These are phyloP conservation scores for Pseudonaja textilis DNA, from an alignment of 2,113 vertebrate genomes.

Conservation along the genomic window DNA sequence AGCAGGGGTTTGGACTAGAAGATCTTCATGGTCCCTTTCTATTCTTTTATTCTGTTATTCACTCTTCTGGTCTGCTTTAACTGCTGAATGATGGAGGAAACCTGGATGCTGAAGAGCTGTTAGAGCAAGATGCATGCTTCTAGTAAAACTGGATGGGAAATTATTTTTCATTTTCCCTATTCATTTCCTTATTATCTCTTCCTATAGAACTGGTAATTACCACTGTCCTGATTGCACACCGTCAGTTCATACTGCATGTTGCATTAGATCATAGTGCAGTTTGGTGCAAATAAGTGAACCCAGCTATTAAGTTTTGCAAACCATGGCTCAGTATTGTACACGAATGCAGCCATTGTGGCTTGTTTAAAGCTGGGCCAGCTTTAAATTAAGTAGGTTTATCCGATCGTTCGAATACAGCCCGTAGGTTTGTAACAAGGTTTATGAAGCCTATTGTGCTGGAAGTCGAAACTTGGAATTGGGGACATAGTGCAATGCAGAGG, in stretches of 20 bases:
- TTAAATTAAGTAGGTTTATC: not conserved
- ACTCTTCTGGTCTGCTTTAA: not conserved
- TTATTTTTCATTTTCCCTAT: too few relatives aligned
- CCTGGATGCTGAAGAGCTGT: not conserved
- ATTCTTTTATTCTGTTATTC: not conserved
- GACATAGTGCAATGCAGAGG: not conserved
- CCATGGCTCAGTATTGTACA: not conserved
- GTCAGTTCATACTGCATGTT: not conserved
- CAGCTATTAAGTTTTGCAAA: not conserved
- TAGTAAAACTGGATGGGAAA: not conserved
- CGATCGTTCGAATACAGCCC: not conserved
- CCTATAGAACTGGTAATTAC: not conserved
- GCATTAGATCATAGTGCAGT: not conserved
- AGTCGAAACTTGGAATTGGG: conserved; percentile 28
- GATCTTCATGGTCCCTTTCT: not conserved
- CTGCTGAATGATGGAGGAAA: not conserved
- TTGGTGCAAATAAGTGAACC: not conserved
- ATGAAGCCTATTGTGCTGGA: not conserved
- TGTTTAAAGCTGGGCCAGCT: not conserved
- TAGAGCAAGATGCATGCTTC: not conserved
- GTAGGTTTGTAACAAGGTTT: not conserved
- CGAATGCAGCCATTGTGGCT: not conserved
- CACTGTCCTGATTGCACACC: not conserved
- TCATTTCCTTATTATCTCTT: not conserved
- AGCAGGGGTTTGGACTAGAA: not conserved